phyloP scores from a whole-genome alignment of 2,113 vertebrate genomes.

The Phrynosoma blainvillii region DNA sequence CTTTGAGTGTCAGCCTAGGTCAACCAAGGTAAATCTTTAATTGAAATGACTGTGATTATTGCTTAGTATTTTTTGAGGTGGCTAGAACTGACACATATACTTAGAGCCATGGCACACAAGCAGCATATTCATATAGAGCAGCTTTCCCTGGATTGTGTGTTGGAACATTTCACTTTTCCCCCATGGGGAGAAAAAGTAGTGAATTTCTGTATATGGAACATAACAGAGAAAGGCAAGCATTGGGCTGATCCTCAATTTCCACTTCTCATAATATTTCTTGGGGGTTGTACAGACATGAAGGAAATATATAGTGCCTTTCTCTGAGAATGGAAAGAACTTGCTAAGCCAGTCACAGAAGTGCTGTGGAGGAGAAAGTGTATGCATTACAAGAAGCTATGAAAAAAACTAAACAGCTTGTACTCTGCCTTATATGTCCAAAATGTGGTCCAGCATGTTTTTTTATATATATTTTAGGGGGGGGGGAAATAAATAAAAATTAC shows the following conservation, averaged over 20 bases:
- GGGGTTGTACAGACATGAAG: neutral
- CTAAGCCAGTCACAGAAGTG: neutral
- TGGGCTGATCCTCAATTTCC: neutral
- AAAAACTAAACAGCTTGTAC: neutral
- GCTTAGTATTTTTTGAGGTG: neutral
- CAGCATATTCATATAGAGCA: neutral
- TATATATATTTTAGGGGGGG: no score
- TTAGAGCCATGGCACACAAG: neutral
- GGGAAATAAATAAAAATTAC: no score
- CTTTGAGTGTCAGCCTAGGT: no score
- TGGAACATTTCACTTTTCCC: neutral
- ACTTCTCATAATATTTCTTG: neutral
- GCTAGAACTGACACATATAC: neutral
- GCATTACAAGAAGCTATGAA: neutral
- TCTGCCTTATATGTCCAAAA: neutral
- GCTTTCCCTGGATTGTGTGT: neutral
- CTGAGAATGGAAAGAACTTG: neutral
- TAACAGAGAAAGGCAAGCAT: neutral
- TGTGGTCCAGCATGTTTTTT: no score
- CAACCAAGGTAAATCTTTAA: neutral
- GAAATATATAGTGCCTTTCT: neutral
- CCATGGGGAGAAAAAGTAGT: neutral
- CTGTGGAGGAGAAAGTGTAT: neutral
- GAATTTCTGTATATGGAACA: neutral
- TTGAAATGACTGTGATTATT: neutral